These are phyloP conservation scores for Xylophagus ater DNA, from an alignment of 2,888 invertebrate genomes.

Conservation along the genomic window DNA sequence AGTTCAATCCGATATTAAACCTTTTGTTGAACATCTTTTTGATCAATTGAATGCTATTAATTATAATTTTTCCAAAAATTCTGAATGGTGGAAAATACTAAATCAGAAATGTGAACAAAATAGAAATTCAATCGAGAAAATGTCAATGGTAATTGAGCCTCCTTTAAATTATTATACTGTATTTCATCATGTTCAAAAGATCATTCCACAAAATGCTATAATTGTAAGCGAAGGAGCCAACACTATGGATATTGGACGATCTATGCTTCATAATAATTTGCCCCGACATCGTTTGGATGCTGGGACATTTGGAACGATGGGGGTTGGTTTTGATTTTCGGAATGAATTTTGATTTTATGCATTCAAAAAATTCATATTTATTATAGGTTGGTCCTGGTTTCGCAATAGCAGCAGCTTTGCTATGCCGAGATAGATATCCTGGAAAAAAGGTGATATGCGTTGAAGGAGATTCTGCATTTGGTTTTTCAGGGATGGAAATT, in stretches of 20 bases:
- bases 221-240: conserved; percentile 97
- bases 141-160: conserved; percentile 55
- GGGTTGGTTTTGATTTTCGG: conserved; percentile 43
- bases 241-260: conserved; percentile 96
- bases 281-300: conserved; percentile 88
- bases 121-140: conserved; percentile 51
- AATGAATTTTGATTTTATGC: background rate
- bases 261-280: conserved; percentile 69
- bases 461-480: conserved; percentile 96
- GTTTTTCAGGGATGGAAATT: conserved; percentile 96
- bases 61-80: conserved; percentile 46
- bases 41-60: conserved; percentile 46
- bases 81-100: conserved; percentile 69
- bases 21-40: conserved; percentile 55
- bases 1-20: conserved; percentile 73
- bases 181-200: conserved; percentile 68
- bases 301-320: conserved; percentile 96
- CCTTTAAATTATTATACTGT: conserved; percentile 93
- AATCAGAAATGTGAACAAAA: conserved; percentile 62
- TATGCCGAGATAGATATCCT: conserved; percentile 71
- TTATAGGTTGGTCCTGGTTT: conserved; percentile 56
- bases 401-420: conserved; percentile 79
- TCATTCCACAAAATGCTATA: conserved; percentile 69
- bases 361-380: conserved; percentile 9
- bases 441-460: conserved; percentile 80